Evolutionary conservation across 2,797 vertebrate species (phyloP).

Genomic region (Rhynchonycteris naso): DNA sequence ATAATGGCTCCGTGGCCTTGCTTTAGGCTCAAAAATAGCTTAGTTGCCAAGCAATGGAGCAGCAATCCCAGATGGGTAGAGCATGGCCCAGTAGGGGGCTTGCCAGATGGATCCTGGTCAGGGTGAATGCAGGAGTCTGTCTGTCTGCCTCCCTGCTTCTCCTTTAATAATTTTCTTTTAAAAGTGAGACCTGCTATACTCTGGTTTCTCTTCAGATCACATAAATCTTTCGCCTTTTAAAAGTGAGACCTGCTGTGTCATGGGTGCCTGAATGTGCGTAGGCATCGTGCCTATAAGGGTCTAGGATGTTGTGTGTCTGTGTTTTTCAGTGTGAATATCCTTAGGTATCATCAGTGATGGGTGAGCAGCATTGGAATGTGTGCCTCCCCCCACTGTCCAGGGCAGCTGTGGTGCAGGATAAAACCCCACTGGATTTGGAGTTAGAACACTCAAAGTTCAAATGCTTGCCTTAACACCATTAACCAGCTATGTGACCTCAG

Average conservation of each 20-base stretch:
- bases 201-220: too few species aligned
- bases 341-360: not conserved
- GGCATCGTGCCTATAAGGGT: not conserved
- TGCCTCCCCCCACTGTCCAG: not conserved
- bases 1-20: too few species aligned
- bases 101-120: too few species aligned
- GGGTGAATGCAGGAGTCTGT: too few species aligned
- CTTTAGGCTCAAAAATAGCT: too few species aligned
- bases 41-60: too few species aligned
- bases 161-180: too few species aligned
- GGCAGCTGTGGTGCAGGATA: not conserved
- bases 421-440: not conserved
- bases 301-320: not conserved
- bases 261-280: not conserved
- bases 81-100: too few species aligned
- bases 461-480: not conserved
- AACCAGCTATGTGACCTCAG: not conserved
- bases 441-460: not conserved
- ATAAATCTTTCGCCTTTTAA: too few species aligned
- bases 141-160: too few species aligned
- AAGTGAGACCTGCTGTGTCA: slow-evolving; percentile 40
- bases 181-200: slow-evolving; percentile 53
- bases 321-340: not conserved
- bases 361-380: not conserved
- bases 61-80: too few species aligned